These are phyloP conservation scores for Champsocephalus esox DNA, from an alignment of 2,797 vertebrate species.

Conservation along the genomic window DNA sequence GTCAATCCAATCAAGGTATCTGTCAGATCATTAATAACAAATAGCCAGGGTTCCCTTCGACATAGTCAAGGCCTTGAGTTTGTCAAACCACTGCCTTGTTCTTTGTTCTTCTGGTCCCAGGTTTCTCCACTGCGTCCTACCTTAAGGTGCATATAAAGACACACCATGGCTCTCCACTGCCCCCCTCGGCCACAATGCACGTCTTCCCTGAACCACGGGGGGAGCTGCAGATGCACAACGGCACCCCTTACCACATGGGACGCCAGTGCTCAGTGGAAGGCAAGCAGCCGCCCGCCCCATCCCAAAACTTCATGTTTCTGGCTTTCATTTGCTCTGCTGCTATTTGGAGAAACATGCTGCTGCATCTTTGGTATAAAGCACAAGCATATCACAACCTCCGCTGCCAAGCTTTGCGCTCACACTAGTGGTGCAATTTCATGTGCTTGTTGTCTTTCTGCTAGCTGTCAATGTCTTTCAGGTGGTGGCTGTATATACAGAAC, in stretches of 20 bases:
- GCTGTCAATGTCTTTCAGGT: conserved; percentile 1
- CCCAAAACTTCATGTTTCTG: conserved; percentile 75
- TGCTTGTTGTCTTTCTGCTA: conserved; percentile 38
- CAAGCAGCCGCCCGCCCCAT: conserved; percentile 89
- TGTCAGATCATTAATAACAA: background rate
- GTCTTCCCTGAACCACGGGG: conserved; percentile 93
- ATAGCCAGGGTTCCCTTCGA: conserved; percentile 23
- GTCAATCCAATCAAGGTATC: background rate
- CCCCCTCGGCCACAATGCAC: conserved; percentile 83
- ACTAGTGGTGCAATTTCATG: conserved; percentile 47
- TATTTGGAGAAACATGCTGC: conserved; percentile 70
- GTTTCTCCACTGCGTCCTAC: conserved; percentile 99
- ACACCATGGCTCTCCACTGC: conserved; percentile 94
- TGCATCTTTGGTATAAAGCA: conserved; percentile 62
- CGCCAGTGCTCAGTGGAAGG: conserved; percentile 99
- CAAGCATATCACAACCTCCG: conserved; percentile 60
- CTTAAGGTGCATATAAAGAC: conserved; percentile 99
- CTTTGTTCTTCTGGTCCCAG: conserved; percentile 88
- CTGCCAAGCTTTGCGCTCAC: conserved; percentile 63
- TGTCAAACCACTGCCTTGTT: conserved; percentile 78
- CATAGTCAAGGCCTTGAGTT: conserved; percentile 63
- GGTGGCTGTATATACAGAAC: background rate
- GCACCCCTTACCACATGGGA: conserved; percentile 98
- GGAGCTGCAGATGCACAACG: conserved; percentile 96
- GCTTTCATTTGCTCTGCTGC: conserved; percentile 79